Percentiles rank a stretch among this genome's conserved stretches.
phyloP scores from a whole-genome alignment of 2,797 vertebrate genomes.

The Gobionotothen gibberifrons region DNA sequence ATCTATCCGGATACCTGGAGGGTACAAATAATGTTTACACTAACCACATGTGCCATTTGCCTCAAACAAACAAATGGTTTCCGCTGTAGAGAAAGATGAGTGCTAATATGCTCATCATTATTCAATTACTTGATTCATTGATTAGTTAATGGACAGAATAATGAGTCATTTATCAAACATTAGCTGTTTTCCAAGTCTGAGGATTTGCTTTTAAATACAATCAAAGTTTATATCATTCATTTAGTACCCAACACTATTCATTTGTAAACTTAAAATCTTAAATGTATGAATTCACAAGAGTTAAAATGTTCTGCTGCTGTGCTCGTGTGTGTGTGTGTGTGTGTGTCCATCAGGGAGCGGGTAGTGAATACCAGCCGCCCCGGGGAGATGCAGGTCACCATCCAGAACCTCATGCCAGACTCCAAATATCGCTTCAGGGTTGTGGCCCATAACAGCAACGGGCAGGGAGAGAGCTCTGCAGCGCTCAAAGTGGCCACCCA shows the following conservation, averaged over 20 bases:
- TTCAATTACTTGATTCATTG: background rate
- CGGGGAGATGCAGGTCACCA: constrained; percentile 94
- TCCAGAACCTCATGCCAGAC: constrained; percentile 96
- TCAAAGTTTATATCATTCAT: background rate
- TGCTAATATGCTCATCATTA: background rate
- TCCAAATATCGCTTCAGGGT: constrained; percentile 94
- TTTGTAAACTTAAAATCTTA: background rate
- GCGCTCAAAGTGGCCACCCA: constrained; percentile 94
- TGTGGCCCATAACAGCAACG: constrained; percentile 91
- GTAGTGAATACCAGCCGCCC: constrained; percentile 92
- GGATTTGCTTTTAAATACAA: background rate
- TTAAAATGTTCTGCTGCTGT: constrained; percentile 10
- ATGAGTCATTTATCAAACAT: too few relatives aligned
- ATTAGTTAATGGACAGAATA: background rate
- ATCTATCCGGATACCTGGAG: background rate
- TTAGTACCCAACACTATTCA: background rate
- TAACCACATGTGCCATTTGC: background rate
- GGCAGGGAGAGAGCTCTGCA: constrained; percentile 91
- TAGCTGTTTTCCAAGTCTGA: background rate
- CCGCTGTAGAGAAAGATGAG: background rate
- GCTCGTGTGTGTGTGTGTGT: background rate
- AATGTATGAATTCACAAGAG: background rate
- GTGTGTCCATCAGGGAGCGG: constrained; percentile 87
- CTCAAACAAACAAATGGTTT: background rate
- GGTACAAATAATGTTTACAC: background rate